A percentile compares a stretch with the other conserved stretches of the same genome.
Conservation (phyloP, 23 tunicate genomes). For the Ciona savignyi region DNA sequence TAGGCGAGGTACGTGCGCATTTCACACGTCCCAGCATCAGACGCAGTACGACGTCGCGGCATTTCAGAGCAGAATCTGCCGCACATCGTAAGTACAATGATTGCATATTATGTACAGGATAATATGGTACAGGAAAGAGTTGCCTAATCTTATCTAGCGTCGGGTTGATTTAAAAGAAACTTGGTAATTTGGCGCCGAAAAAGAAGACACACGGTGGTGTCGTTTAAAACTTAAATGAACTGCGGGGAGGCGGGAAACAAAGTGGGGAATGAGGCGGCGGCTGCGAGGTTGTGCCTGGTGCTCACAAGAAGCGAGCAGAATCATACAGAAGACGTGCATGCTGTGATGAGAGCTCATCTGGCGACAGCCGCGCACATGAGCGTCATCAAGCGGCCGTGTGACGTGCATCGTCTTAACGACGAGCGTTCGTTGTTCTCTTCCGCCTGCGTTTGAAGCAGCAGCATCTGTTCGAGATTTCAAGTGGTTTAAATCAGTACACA, state of each 20-base stretch:
- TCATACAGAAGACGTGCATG: too few species aligned
- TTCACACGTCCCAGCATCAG: too few species aligned
- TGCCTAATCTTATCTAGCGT: neutral
- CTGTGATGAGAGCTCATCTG: too few species aligned
- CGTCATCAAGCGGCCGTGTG: too few species aligned
- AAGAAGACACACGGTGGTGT: neutral
- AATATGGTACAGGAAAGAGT: neutral
- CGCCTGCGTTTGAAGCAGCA: constrained; percentile 59
- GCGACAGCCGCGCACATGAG: too few species aligned
- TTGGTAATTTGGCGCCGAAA: too few species aligned
- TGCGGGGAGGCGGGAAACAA: too few species aligned
- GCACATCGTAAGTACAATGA: neutral
- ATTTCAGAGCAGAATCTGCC: too few species aligned
- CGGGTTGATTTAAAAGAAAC: neutral
- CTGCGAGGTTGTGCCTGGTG: neutral
- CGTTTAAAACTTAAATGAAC: neutral
- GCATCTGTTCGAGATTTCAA: constrained; percentile 30
- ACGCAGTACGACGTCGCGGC: too few species aligned
- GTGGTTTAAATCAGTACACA: too few species aligned
- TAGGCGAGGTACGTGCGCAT: too few species aligned
- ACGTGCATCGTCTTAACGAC: constrained; percentile 26
- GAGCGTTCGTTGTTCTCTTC: constrained; percentile 17
- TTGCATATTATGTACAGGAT: neutral
- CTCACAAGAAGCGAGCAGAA: neutral
- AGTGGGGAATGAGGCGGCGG: neutral